Conservation (phyloP, 2,113 vertebrate genomes). For the Collichthys lucidus region DNA sequence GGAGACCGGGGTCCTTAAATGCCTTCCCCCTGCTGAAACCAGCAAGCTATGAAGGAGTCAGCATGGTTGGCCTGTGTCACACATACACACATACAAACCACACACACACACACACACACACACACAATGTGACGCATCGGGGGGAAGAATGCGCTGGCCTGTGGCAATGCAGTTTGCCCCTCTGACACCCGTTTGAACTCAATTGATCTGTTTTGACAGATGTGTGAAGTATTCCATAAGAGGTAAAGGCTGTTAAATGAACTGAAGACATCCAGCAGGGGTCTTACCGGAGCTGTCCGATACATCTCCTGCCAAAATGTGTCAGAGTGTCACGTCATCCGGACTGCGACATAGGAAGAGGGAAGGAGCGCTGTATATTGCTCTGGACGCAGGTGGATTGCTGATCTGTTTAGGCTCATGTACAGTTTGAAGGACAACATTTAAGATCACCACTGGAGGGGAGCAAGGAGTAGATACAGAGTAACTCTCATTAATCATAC, state of each 20-base stretch:
- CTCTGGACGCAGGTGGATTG: conserved; percentile 15
- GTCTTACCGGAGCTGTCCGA: conserved; percentile 34
- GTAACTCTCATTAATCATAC: neutral
- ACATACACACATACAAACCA: conserved; percentile 33
- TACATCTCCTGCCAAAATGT: conserved; percentile 72
- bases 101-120: conserved; percentile 25
- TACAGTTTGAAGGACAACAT: conserved; percentile 10
- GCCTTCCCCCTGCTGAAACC: conserved; percentile 39
- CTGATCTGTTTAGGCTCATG: conserved; percentile 24
- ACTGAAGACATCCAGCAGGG: conserved; percentile 54
- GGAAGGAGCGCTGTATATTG: neutral
- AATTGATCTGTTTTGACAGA: conserved; percentile 84
- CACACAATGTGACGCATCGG: conserved; percentile 26
- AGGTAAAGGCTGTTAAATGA: conserved; percentile 54
- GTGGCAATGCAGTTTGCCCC: conserved; percentile 62
- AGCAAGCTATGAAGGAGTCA: conserved; percentile 55
- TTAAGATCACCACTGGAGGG: conserved; percentile 12
- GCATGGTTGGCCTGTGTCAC: conserved; percentile 40
- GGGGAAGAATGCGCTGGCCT: conserved; percentile 73
- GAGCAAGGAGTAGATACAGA: conserved; percentile 9
- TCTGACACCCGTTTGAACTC: conserved; percentile 79
- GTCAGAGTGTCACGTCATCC: neutral
- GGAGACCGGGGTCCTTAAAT: conserved; percentile 33
- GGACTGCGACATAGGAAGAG: neutral
- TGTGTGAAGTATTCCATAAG: conserved; percentile 79